Percentiles rank a stretch among this genome's conserved stretches.
These are phyloP conservation scores for Coilia nasus DNA, from an alignment of 2,797 vertebrate genomes.

Conservation along the genomic window DNA sequence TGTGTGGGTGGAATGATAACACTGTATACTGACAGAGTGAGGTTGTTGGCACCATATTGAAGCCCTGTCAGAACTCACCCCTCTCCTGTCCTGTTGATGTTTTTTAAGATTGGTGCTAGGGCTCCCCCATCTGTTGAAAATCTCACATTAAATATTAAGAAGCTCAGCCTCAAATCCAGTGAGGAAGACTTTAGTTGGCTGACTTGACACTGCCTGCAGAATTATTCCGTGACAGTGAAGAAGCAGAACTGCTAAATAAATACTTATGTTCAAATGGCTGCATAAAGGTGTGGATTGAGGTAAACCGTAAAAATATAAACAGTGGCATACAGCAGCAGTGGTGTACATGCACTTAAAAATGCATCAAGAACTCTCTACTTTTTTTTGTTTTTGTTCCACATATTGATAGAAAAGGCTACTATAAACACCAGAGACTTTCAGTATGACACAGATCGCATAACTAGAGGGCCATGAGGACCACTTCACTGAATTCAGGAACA, in stretches of 20 bases:
- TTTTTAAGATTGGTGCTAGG: slow-evolving; percentile 32
- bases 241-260: background rate
- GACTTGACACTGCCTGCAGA: background rate
- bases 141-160: background rate
- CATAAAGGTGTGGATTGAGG: background rate
- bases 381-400: too few species aligned
- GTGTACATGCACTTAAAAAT: too few species aligned
- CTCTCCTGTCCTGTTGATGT: too few species aligned
- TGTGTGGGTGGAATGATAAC: background rate
- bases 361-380: too few species aligned
- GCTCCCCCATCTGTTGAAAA: slow-evolving; percentile 50
- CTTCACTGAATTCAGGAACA: too few species aligned
- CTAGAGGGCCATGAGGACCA: too few species aligned
- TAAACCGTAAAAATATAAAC: too few species aligned
- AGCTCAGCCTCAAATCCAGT: background rate
- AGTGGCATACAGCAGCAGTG: too few species aligned
- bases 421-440: too few species aligned
- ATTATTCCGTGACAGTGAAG: background rate
- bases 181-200: background rate
- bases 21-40: background rate
- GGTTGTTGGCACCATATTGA: background rate
- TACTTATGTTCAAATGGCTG: background rate
- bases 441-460: too few species aligned
- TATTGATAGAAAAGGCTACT: background rate
- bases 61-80: background rate